Evolutionary conservation across 2,797 vertebrate species (phyloP).

Genomic region (Melopsittacus undulatus): DNA sequence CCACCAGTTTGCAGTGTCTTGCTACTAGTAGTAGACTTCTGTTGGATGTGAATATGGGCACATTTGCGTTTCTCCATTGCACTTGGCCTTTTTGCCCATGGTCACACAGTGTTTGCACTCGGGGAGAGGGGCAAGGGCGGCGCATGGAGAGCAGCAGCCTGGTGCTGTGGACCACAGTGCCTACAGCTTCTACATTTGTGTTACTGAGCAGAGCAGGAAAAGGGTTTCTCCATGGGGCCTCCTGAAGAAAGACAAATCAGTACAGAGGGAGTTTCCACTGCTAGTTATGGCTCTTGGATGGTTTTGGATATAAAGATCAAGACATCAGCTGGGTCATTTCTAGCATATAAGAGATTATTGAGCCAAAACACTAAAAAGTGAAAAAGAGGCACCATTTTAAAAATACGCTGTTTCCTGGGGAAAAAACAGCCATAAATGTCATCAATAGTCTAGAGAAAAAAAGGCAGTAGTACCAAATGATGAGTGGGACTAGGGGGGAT

Average conservation of each 20-base stretch:
- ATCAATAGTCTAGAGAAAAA: background rate
- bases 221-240: background rate
- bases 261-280: background rate
- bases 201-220: background rate
- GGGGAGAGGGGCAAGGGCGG: background rate
- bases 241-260: background rate
- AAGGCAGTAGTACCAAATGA: slow-evolving; percentile 35
- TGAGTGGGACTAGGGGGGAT: slow-evolving; percentile 20
- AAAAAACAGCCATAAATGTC: slow-evolving; percentile 35
- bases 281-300: background rate
- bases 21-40: background rate
- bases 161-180: accelerated
- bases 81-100: accelerated
- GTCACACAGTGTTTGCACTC: background rate
- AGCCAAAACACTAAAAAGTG: slow-evolving; percentile 16
- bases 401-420: slow-evolving; percentile 8
- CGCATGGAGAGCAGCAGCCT: accelerated
- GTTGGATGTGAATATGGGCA: background rate
- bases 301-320: background rate
- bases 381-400: background rate
- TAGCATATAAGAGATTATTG: background rate
- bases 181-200: background rate
- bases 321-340: slow-evolving; percentile 21
- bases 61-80: background rate
- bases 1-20: too few relatives aligned